These are phyloP conservation scores for Automeris io DNA, from an alignment of 2,888 invertebrate genomes.

Conservation along the genomic window DNA sequence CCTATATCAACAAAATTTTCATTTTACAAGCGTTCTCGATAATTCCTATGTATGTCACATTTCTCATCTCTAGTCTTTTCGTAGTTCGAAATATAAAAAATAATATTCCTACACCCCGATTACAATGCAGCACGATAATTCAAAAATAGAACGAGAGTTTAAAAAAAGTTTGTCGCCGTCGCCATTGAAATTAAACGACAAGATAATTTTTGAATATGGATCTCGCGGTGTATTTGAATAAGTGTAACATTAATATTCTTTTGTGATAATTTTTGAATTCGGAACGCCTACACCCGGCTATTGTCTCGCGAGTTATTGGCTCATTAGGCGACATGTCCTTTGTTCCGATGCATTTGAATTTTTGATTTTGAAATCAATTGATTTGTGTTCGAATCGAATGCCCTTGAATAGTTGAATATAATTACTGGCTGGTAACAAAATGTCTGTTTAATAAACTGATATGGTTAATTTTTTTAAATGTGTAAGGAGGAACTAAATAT, in stretches of 20 bases:
- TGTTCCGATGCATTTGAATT: slow-evolving; percentile 66
- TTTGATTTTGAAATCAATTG: slow-evolving; percentile 49
- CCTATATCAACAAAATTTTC: too few species aligned
- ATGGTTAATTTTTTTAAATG: too few species aligned
- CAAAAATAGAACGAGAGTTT: slow-evolving; percentile 31
- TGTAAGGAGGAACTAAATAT: too few species aligned
- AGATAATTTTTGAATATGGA: slow-evolving; percentile 71
- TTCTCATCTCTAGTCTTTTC: too few species aligned
- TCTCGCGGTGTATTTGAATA: slow-evolving; percentile 69
- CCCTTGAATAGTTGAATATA: too few species aligned
- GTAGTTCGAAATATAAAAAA: slow-evolving; percentile 27
- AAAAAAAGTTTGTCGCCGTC: slow-evolving; percentile 56
- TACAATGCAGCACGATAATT: slow-evolving; percentile 47
- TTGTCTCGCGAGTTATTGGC: slow-evolving; percentile 75
- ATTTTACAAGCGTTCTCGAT: too few species aligned
- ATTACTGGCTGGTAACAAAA: too few species aligned
- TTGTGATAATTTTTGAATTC: slow-evolving; percentile 72
- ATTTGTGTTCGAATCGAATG: slow-evolving; percentile 2
- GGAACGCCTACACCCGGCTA: slow-evolving; percentile 67
- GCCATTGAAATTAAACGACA: slow-evolving; percentile 62
- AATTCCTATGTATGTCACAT: too few species aligned
- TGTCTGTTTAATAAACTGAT: too few species aligned
- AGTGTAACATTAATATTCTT: slow-evolving; percentile 76
- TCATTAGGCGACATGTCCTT: slow-evolving; percentile 70
- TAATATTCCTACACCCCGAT: slow-evolving; percentile 34